These are phyloP conservation scores for Eledone cirrhosa DNA, from an alignment of 2,888 invertebrate genomes.

Conservation along the genomic window DNA sequence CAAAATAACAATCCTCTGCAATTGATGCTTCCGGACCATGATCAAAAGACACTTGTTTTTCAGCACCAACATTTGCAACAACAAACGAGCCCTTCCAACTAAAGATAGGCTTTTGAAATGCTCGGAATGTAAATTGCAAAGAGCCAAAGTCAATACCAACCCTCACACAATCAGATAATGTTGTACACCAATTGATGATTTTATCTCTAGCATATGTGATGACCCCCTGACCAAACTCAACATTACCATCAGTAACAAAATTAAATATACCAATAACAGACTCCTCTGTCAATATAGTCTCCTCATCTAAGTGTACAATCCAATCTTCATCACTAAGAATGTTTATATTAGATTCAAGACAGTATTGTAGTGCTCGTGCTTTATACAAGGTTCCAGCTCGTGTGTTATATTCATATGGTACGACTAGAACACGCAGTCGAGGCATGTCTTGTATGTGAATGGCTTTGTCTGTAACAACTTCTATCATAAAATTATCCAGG, in stretches of 20 bases:
- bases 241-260: constrained; percentile 52
- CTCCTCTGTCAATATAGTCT: constrained; percentile 55
- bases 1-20: constrained; percentile 59
- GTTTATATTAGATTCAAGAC: constrained; percentile 46
- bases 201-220: constrained; percentile 54
- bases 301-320: constrained; percentile 61
- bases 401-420: constrained; percentile 47
- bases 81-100: constrained; percentile 61
- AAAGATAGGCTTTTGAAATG: constrained; percentile 52
- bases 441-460: constrained; percentile 34
- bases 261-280: constrained; percentile 57
- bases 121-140: constrained; percentile 46
- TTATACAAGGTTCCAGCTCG: constrained; percentile 48
- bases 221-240: constrained; percentile 41
- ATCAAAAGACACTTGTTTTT: constrained; percentile 50
- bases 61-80: constrained; percentile 53
- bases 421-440: constrained; percentile 45
- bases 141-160: constrained; percentile 54
- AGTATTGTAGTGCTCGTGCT: constrained; percentile 57
- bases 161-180: constrained; percentile 52
- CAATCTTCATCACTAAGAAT: constrained; percentile 55
- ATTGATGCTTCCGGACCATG: constrained; percentile 54
- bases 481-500: constrained; percentile 44
- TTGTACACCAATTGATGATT: constrained; percentile 57
- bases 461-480: constrained; percentile 46